Evolutionary conservation across 2,113 vertebrate species (phyloP).

Genomic region (Phoxinus phoxinus): DNA sequence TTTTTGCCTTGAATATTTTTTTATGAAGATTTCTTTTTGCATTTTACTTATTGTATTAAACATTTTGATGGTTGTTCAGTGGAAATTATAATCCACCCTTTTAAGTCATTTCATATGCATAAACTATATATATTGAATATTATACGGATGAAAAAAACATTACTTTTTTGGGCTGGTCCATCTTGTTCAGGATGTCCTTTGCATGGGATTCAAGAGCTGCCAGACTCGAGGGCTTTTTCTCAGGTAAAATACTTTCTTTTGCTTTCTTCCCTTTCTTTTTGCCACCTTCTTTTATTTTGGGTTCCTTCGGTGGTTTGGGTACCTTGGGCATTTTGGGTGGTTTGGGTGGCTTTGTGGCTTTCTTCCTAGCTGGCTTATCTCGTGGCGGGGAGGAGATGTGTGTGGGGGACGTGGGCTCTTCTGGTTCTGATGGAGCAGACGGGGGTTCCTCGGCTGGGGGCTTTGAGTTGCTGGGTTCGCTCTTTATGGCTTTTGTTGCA

Average conservation of each 20-base stretch:
- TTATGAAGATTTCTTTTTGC: neutral
- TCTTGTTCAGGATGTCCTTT: constrained; percentile 93
- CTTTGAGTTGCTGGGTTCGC: constrained; percentile 81
- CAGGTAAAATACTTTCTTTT: constrained; percentile 80
- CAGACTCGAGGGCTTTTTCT: constrained; percentile 86
- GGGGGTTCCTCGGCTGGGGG: constrained; percentile 78
- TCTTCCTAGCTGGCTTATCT: constrained; percentile 75
- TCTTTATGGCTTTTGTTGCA: constrained; percentile 89
- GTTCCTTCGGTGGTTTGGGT: constrained; percentile 83
- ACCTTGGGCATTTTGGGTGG: constrained; percentile 84
- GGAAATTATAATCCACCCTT: neutral
- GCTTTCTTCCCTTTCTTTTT: constrained; percentile 92
- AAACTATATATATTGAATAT: neutral
- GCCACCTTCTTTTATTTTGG: constrained; percentile 89
- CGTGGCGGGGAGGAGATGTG: constrained; percentile 74
- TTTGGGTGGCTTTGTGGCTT: constrained; percentile 68
- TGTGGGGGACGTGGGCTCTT: constrained; percentile 79
- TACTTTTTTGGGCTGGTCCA: constrained; percentile 93
- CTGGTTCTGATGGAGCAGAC: constrained; percentile 81
- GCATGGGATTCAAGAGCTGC: constrained; percentile 93
- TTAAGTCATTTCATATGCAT: neutral
- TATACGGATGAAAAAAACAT: constrained; percentile 61
- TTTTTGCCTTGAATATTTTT: no score
- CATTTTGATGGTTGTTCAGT: no score
- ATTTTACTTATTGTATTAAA: neutral